phyloP scores from a whole-genome alignment of 2,113 vertebrate species.

The Thalassarche chlororhynchos region DNA sequence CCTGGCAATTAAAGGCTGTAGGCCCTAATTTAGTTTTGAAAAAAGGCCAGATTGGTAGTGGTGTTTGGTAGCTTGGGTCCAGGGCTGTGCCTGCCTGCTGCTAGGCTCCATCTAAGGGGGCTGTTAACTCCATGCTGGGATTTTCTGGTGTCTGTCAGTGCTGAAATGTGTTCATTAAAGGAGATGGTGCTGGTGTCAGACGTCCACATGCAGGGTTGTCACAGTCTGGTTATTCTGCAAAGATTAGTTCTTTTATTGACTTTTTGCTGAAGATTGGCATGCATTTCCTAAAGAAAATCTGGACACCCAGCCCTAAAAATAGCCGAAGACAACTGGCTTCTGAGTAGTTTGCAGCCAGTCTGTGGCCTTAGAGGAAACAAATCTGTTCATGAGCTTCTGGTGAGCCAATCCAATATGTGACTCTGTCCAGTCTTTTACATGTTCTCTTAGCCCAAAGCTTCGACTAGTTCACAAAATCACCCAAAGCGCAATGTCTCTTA shows the following conservation, averaged over 20 bases:
- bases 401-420: background rate
- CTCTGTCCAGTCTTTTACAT: background rate
- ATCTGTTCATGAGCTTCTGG: conserved; percentile 36
- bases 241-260: conserved; percentile 30
- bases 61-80: background rate
- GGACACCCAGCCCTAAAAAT: conserved; percentile 55
- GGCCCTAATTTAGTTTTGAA: background rate
- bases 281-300: conserved; percentile 55
- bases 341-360: conserved; percentile 44
- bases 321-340: conserved; percentile 33
- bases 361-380: conserved; percentile 65
- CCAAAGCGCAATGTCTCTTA: background rate
- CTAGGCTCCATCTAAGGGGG: background rate
- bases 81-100: background rate
- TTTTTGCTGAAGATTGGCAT: conserved; percentile 44
- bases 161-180: background rate
- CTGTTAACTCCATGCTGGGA: background rate
- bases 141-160: conserved; percentile 14
- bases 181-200: conserved; percentile 41
- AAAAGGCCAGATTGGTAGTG: background rate
- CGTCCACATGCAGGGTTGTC: background rate
- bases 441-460: background rate
- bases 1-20: background rate
- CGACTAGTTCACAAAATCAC: background rate
- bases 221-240: conserved; percentile 35